Evolutionary conservation across 2,888 invertebrate species (phyloP), one percentile per base, ranked within the genome.

Genomic region (Electrophaes corylata): DNA sequence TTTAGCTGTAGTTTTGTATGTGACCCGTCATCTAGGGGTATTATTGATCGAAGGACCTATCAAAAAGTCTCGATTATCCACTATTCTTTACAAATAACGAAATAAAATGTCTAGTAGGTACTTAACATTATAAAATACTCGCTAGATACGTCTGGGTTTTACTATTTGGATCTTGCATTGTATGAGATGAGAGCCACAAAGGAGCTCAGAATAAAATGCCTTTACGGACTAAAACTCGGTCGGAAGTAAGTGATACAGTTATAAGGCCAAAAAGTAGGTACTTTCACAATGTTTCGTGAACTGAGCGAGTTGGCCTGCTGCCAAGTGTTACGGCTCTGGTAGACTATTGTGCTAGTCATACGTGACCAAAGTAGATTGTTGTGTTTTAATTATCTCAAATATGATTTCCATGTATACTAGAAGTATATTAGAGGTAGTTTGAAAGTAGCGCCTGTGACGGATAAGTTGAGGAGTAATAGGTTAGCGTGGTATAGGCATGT

Each of bases 271-370:
- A 62, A 57, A 49, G 55, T 55, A 57, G 55, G 55, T 53, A 40
- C 48, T 57, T 69, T 74, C 64, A 67, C 71, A 69, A 64, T 71
- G 69, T 72, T 74, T 71, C 70, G 60, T 66, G 57, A 47, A 61
- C 66, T 67, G 72, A 50, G 35, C 3, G 43, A 58, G 37, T 39
- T 84, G 84, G 83, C 78, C 23, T 35, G 4, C 31, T 0, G 69
- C 84, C 83, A 84, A 83, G 72, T 76, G 70, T 76, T 72, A 75
- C 76, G 57, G 58, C 64, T 62, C 67, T 69, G 47, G 47, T 6
- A 56, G 35, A 65, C 62, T 58, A 69, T 52, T 61, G 53, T 46
- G 43, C 47, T 29, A 41, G 40, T 41, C 35, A 64, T 66, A 50
- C 67, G 62, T 65, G 51, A 50, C 54, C 65, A 60, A 65, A 60